phyloP scores from a whole-genome alignment of 2,888 invertebrate genomes.

The Dasypogon diadema region DNA sequence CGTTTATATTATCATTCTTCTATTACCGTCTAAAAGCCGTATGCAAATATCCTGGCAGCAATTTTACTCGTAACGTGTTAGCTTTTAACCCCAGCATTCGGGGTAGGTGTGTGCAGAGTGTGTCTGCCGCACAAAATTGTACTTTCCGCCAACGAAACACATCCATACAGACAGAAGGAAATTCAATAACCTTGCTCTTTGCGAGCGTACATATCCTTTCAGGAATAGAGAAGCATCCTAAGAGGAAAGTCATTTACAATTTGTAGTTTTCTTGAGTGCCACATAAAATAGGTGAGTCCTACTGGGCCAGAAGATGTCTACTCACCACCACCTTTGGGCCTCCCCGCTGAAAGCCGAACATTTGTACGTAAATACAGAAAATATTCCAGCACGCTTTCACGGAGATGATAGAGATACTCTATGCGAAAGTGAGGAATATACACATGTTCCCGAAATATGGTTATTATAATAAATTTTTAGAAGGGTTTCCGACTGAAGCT shows the following conservation, averaged over 20 bases:
- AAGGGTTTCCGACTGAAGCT: conserved; percentile 39
- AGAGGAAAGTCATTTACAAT: conserved; percentile 54
- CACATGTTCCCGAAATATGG: conserved; percentile 51
- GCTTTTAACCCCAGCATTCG: conserved; percentile 41
- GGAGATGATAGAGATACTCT: conserved; percentile 22
- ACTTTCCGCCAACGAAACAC: conserved; percentile 9
- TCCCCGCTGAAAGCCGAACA: conserved; percentile 8
- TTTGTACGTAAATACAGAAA: conserved; percentile 30
- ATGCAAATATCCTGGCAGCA: conserved; percentile 34
- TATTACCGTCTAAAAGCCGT: conserved; percentile 21
- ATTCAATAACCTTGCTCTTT: conserved; percentile 52
- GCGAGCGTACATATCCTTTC: conserved; percentile 33
- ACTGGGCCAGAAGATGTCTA: neutral
- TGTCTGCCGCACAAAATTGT: neutral
- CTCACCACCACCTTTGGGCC: neutral
- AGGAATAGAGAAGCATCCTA: conserved; percentile 16
- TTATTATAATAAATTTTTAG: conserved; percentile 52
- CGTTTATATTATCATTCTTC: conserved; percentile 9
- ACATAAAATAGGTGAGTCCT: conserved; percentile 50
- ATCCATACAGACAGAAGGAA: conserved; percentile 47
- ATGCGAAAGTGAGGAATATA: conserved; percentile 10
- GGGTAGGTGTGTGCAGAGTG: conserved; percentile 8
- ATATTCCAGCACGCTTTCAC: conserved; percentile 19
- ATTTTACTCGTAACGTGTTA: conserved; percentile 10
- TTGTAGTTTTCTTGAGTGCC: conserved; percentile 54